Percentiles rank a stretch among this genome's conserved stretches.
Evolutionary conservation across 2,113 vertebrate genomes (phyloP).

Genomic region (Gambusia holbrooki): DNA sequence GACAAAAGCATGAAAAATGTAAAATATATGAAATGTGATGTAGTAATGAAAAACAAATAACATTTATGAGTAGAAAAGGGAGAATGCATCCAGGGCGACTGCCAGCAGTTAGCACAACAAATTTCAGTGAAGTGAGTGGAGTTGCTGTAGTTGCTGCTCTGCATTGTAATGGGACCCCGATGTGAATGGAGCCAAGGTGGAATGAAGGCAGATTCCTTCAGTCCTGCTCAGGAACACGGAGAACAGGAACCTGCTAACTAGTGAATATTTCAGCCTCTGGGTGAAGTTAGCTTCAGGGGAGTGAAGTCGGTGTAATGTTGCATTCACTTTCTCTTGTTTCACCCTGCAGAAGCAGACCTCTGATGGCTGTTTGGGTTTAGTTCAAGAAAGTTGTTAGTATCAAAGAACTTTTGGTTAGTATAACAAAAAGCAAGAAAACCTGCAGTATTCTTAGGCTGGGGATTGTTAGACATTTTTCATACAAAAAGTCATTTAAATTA

Average conservation of each 20-base stretch:
- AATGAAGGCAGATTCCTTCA: conserved; percentile 34
- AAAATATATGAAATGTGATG: conserved; percentile 21
- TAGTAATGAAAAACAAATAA: conserved; percentile 3
- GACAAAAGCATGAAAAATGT: conserved; percentile 36
- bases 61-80: not conserved
- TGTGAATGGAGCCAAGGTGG: conserved; percentile 14
- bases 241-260: conserved; percentile 24
- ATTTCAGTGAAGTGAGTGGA: conserved; percentile 27
- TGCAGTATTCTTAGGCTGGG: conserved; percentile 12
- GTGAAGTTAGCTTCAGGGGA: conserved; percentile 25
- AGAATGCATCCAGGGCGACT: conserved; percentile 73
- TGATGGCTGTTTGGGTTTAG: conserved; percentile 4
- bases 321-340: conserved; percentile 70
- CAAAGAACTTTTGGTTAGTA: conserved; percentile 53
- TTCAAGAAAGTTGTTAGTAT: conserved; percentile 47
- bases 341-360: conserved; percentile 1
- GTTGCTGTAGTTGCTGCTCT: conserved; percentile 1
- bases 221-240: conserved; percentile 34
- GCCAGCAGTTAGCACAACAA: conserved; percentile 65
- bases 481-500: not conserved
- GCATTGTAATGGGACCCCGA: conserved; percentile 44
- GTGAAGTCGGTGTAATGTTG: conserved; percentile 49
- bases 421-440: conserved; percentile 22
- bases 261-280: conserved; percentile 74
- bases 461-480: not conserved